A percentile compares a stretch with the other conserved stretches of the same genome.
phyloP scores from a whole-genome alignment of 2,797 vertebrate species.

The Oreochromis mossambicus region DNA sequence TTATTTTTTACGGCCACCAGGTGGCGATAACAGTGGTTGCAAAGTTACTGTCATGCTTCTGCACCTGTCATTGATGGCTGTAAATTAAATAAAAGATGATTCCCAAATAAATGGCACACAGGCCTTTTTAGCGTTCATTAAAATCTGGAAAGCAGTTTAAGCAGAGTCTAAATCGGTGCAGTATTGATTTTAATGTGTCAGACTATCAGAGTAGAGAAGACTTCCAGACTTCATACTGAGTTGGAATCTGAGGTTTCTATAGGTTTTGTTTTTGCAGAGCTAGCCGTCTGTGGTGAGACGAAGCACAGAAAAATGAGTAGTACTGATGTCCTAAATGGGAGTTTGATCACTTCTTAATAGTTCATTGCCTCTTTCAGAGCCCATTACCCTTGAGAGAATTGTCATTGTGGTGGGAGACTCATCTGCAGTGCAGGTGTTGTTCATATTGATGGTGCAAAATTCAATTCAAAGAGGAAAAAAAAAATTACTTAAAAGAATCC shows the following conservation, averaged over 20 bases:
- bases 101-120: background rate
- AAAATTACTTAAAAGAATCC: background rate
- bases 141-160: background rate
- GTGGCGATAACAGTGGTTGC: background rate
- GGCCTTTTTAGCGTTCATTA: background rate
- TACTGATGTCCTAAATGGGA: slow-evolving; percentile 23
- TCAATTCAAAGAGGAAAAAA: background rate
- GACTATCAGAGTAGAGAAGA: background rate
- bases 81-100: background rate
- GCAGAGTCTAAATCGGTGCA: background rate
- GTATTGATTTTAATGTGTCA: background rate
- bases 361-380: slow-evolving; percentile 26
- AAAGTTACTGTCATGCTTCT: background rate
- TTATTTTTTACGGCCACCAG: background rate
- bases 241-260: background rate
- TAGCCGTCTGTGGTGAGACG: background rate
- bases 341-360: slow-evolving; percentile 51
- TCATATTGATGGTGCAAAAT: background rate
- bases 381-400: slow-evolving; percentile 32
- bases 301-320: background rate
- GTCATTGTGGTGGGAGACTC: background rate
- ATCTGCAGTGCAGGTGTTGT: slow-evolving; percentile 9
- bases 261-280: background rate
- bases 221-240: background rate
- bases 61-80: background rate